Evolutionary conservation across 1,140 invertebrate species (phyloP).

Genomic region (Odontomachus brunneus): DNA sequence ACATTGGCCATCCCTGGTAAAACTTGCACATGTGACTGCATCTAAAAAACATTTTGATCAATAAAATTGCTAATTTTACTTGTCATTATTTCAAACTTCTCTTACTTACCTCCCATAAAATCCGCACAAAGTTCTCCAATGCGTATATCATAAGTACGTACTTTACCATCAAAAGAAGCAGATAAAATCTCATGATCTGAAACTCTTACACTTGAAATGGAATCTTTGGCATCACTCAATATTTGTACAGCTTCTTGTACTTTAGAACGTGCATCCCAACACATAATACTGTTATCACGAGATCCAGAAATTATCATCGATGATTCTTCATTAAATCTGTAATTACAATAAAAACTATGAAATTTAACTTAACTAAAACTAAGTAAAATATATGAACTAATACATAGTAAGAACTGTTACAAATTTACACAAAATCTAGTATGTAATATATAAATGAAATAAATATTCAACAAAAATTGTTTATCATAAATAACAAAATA

Average conservation of each 20-base stretch:
- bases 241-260: conserved; percentile 92
- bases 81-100: conserved; percentile 35
- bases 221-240: conserved; percentile 96
- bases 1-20: conserved; percentile 95
- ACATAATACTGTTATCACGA: conserved; percentile 95
- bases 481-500: too few relatives aligned
- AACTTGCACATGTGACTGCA: conserved; percentile 90
- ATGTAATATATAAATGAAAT: too few relatives aligned
- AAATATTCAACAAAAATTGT: too few relatives aligned
- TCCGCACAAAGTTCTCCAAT: conserved; percentile 93
- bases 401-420: too few relatives aligned
- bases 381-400: not conserved
- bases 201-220: conserved; percentile 94
- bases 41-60: conserved; percentile 83
- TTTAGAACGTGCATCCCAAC: conserved; percentile 94
- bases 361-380: conserved; percentile 1
- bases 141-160: conserved; percentile 96
- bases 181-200: conserved; percentile 96
- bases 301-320: conserved; percentile 95
- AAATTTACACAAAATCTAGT: too few relatives aligned
- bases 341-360: conserved; percentile 16
- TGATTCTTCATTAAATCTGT: conserved; percentile 96
- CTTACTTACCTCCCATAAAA: conserved; percentile 91
- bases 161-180: conserved; percentile 94
- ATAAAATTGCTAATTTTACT: not conserved